Evolutionary conservation across 2,797 vertebrate species (phyloP), one percentile per base, ranked within the genome.

Genomic region (Pterois miles): DNA sequence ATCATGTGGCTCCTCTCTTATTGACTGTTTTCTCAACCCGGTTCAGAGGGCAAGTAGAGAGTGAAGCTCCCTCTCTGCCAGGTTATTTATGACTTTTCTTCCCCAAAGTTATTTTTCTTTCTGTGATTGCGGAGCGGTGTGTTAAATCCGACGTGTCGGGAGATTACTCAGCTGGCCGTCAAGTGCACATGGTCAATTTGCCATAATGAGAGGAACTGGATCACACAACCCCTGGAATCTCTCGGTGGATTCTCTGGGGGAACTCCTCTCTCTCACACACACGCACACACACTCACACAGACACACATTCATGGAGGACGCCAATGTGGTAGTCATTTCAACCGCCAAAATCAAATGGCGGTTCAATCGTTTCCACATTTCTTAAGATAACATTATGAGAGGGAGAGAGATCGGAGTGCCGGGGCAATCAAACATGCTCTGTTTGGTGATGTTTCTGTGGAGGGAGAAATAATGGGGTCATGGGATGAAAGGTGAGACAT

Each of bases 301-400:
- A 77, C 68, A 77, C 71, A 73, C 25, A 40, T 53, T 56, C 60
- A 73, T 11, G 46, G 67, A 78, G 73, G 69, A 84, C 74, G 84
- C 88, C 94, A 95, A 95, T 95, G 87, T 94, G 94, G 95, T 94
- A 95, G 94, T 93, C 93, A 95, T 96, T 95, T 94, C 48, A 64
- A 85, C 86, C 87, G 88, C 91, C 88, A 92, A 91, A 94, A 93
- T 93, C 88, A 93, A 95, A 94, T 93, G 87, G 88, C 71, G 88
- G 84, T 90, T 90, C 86, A 95, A 96, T 95, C 69, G 93, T 94
- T 96, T 94, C 95, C 95, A 96, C 88, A 90, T 96, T 95, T 94
- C 93, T 94, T 94, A 95, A 95, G 92, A 95, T 94, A 96, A 95
- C 91, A 95, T 95, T 95, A 93, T 93, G 94, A 95, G 93, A 94